phyloP scores from a whole-genome alignment of 2,113 vertebrate species.

The Myrmophylax atrothorax region DNA sequence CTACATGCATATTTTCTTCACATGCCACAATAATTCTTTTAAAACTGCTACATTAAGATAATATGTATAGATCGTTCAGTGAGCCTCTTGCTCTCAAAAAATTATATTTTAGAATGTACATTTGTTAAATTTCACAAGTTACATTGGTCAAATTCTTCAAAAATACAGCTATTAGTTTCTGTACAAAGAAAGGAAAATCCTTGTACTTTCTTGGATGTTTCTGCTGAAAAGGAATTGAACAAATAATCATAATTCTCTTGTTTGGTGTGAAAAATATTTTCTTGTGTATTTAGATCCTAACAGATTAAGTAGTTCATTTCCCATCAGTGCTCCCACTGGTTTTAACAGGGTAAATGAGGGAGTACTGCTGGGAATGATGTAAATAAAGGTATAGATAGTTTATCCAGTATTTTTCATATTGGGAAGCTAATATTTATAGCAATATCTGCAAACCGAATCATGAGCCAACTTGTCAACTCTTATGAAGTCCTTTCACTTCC shows the following conservation, averaged over 20 bases:
- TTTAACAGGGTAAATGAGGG: not conserved
- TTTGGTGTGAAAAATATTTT: not conserved
- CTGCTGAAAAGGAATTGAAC: not conserved
- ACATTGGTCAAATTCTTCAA: not conserved
- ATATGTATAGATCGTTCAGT: not conserved
- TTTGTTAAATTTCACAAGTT: not conserved
- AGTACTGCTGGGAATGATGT: not conserved
- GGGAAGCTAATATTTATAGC: not conserved
- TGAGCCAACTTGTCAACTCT: not conserved
- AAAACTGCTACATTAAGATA: not conserved
- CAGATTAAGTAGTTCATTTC: not conserved
- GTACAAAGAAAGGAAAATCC: not conserved
- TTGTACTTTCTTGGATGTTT: not conserved
- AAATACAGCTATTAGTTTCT: not conserved
- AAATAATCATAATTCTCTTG: not conserved
- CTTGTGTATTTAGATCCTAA: not conserved
- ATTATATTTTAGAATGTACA: not conserved
- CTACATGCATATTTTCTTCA: not conserved
- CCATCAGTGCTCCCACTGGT: not conserved
- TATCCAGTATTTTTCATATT: not conserved
- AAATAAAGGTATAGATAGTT: not conserved
- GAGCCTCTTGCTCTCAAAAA: not conserved
- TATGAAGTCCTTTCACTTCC: not conserved
- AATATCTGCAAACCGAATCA: not conserved
- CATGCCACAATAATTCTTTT: not conserved